Base-by-base conservation (phyloP, 2,113 vertebrate species). In the Hassar affinis region DNA sequence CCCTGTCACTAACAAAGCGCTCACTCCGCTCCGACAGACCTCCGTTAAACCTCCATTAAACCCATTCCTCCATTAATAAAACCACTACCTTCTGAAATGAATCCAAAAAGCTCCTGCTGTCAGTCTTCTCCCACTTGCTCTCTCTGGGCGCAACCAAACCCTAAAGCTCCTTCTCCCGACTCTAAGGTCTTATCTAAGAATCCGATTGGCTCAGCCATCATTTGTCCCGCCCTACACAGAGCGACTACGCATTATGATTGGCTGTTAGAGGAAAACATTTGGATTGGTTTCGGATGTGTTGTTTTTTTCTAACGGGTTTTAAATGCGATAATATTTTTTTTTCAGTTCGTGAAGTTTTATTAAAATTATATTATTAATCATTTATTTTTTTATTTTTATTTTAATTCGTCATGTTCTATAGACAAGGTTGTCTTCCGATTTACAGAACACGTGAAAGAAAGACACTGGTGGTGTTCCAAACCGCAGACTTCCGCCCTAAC, bases 61-160 rank as follows among this genome's bases (percentile, higher is more conserved):
- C 52, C 22, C 17, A 0, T 11, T 17, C 18, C 3, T 20, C 22
- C 12, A 2, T 42, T 42, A 20, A 74, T 14, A 25, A 1, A 15
- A 25, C 27, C 1, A 74, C 52, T 77, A 77, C 51, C 74, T 56
- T 56, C 74, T 56, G 18, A 77, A 25, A 77, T 12, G 51, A 77
- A 10, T 77, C 51, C 74, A 22, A 38, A 33, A 14, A 4, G 72
- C 49, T 75, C 47, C 72, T 56, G 51, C 59, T 68, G 38, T 42
- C 42, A 62, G 12, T 85, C 82, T 62, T 86, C 88, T 86, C 85
- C 64, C 77, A 80, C 27, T 84, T 64, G 79, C 52, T 81, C 79
- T 81, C 79, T 69, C 87, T 76, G 42, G 47, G 85, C 71, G 74
- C 88, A 90, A 86, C 91, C 90, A 75, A 92, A 68, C 90, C 66